Base-by-base conservation (phyloP, 2,888 invertebrate genomes). In the Agonopterix subpropinquella region DNA sequence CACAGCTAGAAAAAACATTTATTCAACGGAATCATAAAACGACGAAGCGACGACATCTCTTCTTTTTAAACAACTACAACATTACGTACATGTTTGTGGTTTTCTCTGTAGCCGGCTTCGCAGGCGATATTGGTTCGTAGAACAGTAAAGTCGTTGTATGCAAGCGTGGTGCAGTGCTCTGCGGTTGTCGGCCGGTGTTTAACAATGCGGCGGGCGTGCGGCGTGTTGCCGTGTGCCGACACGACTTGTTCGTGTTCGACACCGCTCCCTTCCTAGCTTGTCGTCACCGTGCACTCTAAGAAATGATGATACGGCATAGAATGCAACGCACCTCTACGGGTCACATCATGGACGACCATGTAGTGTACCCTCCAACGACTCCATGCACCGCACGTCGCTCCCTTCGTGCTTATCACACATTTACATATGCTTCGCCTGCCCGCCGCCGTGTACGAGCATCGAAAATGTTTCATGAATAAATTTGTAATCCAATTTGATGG, bases 401-500 rank as follows among this genome's bases (percentile, higher is more conserved):
- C 70, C 71, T 79, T 72, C 83, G 75, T 77, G 78, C 83, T 83
- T 82, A 83, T 82, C 80, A 73, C 77, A 70, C 80, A 86, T 86
- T 86, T 85, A 85, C 87, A 85, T 86, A 84, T 79, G 83, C 80
- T 77, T 77, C 79, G 77, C 75, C 67, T 64, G 72, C 75, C 73
- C 77, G 64, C 73, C 67, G 70, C 42, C 42, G 78, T 81, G 82
- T 80, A 77, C 79, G 64, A 77, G 78, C 84, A 84, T 82, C 78
- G 78, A 84, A 83, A 84, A 81, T 83, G 82, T 79, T 84, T 80
- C 84, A 85, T 83, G 86, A 86, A 86, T 86, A 86, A 85, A 84
- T 84, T 84, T 83, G 81, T 82, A 79, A 80, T 80, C 78, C 79
- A 80, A 83, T 85, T 81, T 77, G 75, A 67, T 71, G 75, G 78